These are phyloP conservation scores for Lophura nycthemera DNA, from an alignment of 2,113 vertebrate species.

Conservation along the genomic window DNA sequence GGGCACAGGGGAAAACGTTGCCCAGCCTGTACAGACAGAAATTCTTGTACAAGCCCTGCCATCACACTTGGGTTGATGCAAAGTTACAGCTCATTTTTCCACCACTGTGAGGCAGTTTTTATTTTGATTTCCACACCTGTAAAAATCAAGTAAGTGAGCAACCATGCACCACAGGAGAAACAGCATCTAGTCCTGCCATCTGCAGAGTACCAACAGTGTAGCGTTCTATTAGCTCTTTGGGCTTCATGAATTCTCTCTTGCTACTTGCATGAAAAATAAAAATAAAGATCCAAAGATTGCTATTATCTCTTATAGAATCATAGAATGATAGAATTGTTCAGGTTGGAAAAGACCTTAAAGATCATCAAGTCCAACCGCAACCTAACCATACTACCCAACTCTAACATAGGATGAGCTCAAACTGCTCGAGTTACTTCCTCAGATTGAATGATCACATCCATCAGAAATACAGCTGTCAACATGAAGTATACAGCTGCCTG, in stretches of 20 bases:
- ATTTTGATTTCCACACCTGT: background rate
- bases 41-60: background rate
- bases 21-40: fast-evolving
- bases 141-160: background rate
- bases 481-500: constrained; percentile 17
- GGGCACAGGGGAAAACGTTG: background rate
- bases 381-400: too few species aligned
- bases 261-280: background rate
- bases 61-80: background rate
- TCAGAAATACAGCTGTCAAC: constrained; percentile 38
- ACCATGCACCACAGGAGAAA: background rate
- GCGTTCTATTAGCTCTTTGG: background rate
- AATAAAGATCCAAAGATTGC: background rate
- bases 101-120: background rate
- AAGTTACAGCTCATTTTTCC: background rate
- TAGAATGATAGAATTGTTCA: too few species aligned
- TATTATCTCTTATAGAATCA: too few species aligned
- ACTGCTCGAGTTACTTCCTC: background rate
- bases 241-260: background rate
- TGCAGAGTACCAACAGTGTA: fast-evolving
- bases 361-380: too few species aligned
- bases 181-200: background rate
- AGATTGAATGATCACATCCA: background rate
- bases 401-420: background rate
- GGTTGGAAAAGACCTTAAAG: too few species aligned